Base-by-base conservation (phyloP, 2,797 vertebrate species). In the Pogoniulus pusillus region DNA sequence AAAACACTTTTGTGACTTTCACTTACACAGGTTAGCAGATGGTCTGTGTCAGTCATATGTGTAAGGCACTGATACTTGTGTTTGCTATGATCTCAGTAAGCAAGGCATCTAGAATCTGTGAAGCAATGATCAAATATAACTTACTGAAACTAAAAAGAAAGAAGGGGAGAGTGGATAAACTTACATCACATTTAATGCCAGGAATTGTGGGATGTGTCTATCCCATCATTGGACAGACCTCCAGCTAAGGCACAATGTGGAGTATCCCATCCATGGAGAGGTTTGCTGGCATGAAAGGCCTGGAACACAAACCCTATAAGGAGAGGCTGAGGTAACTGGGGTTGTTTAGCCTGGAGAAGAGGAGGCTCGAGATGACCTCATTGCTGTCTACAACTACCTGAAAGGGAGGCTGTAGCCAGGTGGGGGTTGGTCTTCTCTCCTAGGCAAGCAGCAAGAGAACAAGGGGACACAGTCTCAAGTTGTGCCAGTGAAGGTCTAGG, bases 21-120 rank as follows among this genome's bases (percentile, higher is more conserved):
- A 55, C 41, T 92, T 55, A 62, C 87, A 16, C 29, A 45, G 70
- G 82, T 89, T 83, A 85, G 66, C 87, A 85, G 79, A 75, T 89
- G 82, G 63, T 80, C 26, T 74, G 13, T 53, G 37, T 54, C 58
- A 54, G 62, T 41, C 53, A 6, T 9, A 19, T 45, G 26, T 65
- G 29, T 55, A 41, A 75, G 43, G 54, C 7, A 4, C 32, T 35
- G 29, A 69, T 85, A 62, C 43, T 74, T 62, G 66, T 23, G 37
- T 81, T 90, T 79, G 34, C 84, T 82, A 0, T 65, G 43, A 35
- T 72, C 64, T 71, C 57, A 62, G 51, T 54, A 41, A 72, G 66
- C 81, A 83, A 86, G 41, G 76, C 43, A 29, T 55, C 80, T 30
- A 24, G 58, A 12, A 26, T 79, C 30, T 29, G 14, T 76, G 29